These are phyloP conservation scores for Candidula unifasciata DNA, from an alignment of 2,888 invertebrate species.

Conservation along the genomic window DNA sequence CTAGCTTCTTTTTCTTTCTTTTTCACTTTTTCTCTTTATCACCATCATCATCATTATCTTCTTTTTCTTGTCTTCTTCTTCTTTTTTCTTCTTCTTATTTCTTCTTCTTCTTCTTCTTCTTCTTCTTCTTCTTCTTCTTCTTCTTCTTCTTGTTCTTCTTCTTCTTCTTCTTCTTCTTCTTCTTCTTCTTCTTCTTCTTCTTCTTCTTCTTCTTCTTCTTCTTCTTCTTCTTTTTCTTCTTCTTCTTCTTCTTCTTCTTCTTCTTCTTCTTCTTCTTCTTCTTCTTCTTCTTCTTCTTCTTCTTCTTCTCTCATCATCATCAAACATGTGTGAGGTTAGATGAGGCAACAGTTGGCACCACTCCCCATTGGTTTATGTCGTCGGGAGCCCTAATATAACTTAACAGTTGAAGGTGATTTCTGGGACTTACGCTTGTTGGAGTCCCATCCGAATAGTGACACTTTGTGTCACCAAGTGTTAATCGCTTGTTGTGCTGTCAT, in stretches of 20 bases:
- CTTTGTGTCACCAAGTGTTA: no score
- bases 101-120: neutral
- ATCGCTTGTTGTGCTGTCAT: no score
- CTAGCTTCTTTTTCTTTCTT: neutral
- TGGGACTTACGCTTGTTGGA: no score
- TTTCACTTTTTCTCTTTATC: neutral
- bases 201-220: constrained; percentile 3
- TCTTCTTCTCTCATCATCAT: no score
- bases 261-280: no score
- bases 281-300: neutral
- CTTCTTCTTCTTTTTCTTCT: constrained; percentile 3
- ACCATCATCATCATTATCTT: no score
- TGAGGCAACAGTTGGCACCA: neutral
- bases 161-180: neutral
- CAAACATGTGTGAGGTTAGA: neutral
- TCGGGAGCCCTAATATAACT: no score
- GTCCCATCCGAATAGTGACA: no score
- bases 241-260: neutral
- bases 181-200: neutral
- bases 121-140: constrained; percentile 4
- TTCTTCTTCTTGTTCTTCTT: constrained; percentile 4
- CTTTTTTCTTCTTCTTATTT: neutral
- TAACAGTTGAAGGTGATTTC: no score
- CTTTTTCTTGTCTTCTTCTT: no score
- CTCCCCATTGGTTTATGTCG: no score